Evolutionary conservation across 2,113 vertebrate species (phyloP).

Genomic region (Lampris incognitus): DNA sequence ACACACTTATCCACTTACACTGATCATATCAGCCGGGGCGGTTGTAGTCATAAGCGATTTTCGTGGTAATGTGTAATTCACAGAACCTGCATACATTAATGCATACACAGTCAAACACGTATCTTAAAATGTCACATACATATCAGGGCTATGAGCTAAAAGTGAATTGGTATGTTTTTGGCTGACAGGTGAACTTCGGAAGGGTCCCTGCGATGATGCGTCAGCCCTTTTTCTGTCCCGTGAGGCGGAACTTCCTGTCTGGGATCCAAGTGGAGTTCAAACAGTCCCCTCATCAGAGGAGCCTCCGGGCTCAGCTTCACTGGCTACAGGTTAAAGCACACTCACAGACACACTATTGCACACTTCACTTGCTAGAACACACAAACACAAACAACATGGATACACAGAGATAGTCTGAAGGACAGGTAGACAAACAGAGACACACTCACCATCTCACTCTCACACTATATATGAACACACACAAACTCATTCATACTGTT

Average conservation of each 20-base stretch:
- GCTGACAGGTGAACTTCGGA: conserved; percentile 88
- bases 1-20: too few species aligned
- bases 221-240: conserved; percentile 83
- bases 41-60: too few species aligned
- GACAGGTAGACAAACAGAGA: neutral
- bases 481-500: neutral
- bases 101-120: too few species aligned
- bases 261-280: conserved; percentile 95
- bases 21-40: too few species aligned
- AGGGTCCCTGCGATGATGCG: conserved; percentile 89
- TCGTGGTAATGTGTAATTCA: too few species aligned
- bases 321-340: conserved; percentile 91
- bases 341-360: neutral
- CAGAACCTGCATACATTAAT: too few species aligned
- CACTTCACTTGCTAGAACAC: neutral
- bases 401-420: too few species aligned
- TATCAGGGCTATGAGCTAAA: neutral
- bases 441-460: neutral
- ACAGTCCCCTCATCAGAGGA: conserved; percentile 92
- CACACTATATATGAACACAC: neutral
- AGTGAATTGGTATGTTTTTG: conserved; percentile 11
- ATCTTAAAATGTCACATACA: too few species aligned
- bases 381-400: neutral
- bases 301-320: conserved; percentile 91
- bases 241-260: conserved; percentile 92